Conservation (phyloP, 2,797 vertebrate species). For the Echiichthys vipera region DNA sequence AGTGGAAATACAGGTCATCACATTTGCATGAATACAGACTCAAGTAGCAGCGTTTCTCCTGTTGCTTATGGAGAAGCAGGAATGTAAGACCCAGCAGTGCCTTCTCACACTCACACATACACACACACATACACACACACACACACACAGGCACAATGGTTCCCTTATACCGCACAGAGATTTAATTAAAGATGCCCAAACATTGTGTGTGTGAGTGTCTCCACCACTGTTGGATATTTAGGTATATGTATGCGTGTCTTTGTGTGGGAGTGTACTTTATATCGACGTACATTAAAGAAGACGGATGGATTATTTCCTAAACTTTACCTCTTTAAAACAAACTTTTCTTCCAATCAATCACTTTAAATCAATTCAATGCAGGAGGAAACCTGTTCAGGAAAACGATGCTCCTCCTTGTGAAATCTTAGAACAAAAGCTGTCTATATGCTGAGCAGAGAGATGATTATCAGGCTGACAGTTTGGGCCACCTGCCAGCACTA, state of each 20-base stretch:
- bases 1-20: slow-evolving; percentile 1
- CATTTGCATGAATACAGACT: slow-evolving; percentile 14
- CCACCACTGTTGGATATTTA: slow-evolving; percentile 12
- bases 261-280: background rate
- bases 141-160: slow-evolving; percentile 30
- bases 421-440: slow-evolving; percentile 74
- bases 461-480: slow-evolving; percentile 78
- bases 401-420: slow-evolving; percentile 54
- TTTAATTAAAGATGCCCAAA: slow-evolving; percentile 54
- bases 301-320: slow-evolving; percentile 28
- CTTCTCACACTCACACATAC: slow-evolving; percentile 18
- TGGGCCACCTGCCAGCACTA: slow-evolving; percentile 82
- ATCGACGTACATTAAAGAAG: background rate
- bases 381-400: slow-evolving; percentile 53
- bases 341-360: slow-evolving; percentile 55
- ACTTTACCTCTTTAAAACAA: slow-evolving; percentile 43
- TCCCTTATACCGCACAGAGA: slow-evolving; percentile 25
- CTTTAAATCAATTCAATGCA: slow-evolving; percentile 66
- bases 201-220: slow-evolving; percentile 32
- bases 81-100: slow-evolving; percentile 10
- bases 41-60: slow-evolving; percentile 9
- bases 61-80: slow-evolving; percentile 19
- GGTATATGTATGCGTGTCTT: background rate
- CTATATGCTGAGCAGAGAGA: slow-evolving; percentile 70
- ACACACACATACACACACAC: slow-evolving; percentile 35